phyloP scores from a whole-genome alignment of 2,113 vertebrate species.

The Acanthisitta chloris region DNA sequence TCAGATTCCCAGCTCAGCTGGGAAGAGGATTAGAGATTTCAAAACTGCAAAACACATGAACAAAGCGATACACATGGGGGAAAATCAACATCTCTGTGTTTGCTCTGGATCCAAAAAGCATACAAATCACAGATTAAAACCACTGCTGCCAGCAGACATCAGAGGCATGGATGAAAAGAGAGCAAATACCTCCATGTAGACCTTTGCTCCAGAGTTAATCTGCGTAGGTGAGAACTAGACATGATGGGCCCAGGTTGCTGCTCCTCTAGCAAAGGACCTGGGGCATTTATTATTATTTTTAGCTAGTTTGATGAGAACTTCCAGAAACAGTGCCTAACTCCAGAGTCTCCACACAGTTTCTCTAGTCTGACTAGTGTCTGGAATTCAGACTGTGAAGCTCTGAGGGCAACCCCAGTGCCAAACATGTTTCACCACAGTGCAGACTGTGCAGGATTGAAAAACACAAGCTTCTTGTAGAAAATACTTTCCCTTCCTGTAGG shows the following conservation, averaged over 20 bases:
- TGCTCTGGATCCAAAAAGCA: background rate
- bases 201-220: background rate
- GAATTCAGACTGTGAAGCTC: background rate
- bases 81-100: background rate
- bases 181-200: background rate
- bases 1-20: background rate
- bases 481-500: background rate
- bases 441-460: background rate
- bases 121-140: accelerated
- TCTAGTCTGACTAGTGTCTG: background rate
- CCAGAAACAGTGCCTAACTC: slow-evolving; percentile 20
- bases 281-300: slow-evolving; percentile 4
- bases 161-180: background rate
- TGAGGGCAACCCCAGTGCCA: background rate
- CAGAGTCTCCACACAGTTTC: background rate
- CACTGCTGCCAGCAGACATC: background rate
- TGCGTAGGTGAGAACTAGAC: background rate
- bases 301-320: background rate
- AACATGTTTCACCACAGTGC: background rate
- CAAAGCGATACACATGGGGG: accelerated
- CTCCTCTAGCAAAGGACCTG: background rate
- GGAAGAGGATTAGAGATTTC: background rate
- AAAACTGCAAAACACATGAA: background rate
- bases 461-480: background rate
- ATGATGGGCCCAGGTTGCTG: background rate